A percentile compares a stretch with the other conserved stretches of the same genome.
Conservation (phyloP, 2,888 invertebrate genomes). For the Xestia rhomboidea region DNA sequence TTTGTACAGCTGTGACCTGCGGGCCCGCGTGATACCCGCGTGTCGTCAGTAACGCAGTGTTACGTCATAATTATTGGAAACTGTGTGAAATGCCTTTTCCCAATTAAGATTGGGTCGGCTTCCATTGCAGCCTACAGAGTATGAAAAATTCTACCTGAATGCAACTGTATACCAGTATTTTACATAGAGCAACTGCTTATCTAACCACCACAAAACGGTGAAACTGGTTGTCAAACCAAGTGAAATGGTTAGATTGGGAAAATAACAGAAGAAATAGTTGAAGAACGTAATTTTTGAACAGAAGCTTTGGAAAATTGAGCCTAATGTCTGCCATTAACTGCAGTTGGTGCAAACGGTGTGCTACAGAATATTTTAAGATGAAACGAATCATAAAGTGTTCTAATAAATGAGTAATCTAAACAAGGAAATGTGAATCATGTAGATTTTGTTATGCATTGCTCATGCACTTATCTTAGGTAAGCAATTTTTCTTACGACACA, state of each 20-base stretch:
- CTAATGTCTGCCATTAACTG: neutral
- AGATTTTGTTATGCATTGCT: constrained; percentile 38
- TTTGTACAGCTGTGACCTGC: constrained; percentile 68
- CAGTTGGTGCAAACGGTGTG: neutral
- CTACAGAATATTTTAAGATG: neutral
- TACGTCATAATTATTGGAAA: constrained; percentile 17
- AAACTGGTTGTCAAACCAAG: neutral
- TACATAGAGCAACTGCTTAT: neutral
- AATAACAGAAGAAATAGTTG: neutral
- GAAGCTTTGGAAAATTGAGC: neutral
- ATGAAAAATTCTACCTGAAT: neutral
- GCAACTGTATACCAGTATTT: neutral
- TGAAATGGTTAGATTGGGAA: neutral
- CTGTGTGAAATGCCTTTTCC: neutral
- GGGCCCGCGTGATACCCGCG: constrained; percentile 19
- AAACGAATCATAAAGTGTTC: neutral
- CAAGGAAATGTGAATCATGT: constrained; percentile 47
- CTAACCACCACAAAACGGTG: neutral
- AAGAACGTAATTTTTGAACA: neutral
- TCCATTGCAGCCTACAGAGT: neutral
- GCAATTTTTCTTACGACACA: constrained; percentile 13
- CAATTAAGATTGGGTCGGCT: neutral
- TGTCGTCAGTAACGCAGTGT: constrained; percentile 9
- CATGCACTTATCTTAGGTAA: constrained; percentile 38
- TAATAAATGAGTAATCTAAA: constrained; percentile 19